phyloP scores from a whole-genome alignment of 2,797 vertebrate genomes.

The Chelon labrosus region DNA sequence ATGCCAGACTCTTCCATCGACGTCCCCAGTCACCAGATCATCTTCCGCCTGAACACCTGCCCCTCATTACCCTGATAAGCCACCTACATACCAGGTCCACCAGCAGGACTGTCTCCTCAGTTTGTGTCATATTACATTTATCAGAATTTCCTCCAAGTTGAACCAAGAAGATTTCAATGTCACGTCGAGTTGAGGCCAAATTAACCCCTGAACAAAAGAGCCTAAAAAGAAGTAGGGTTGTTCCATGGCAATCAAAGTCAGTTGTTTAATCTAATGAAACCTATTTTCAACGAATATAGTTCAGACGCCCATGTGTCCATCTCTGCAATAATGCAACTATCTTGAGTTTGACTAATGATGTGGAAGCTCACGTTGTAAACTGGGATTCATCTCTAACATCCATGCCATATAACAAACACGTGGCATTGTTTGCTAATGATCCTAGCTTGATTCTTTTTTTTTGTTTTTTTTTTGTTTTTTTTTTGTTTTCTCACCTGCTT shows the following conservation, averaged over 20 bases:
- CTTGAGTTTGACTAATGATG: too few species aligned
- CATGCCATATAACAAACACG: too few species aligned
- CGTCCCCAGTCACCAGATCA: not conserved
- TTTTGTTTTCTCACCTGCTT: too few species aligned
- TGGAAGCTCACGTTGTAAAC: too few species aligned
- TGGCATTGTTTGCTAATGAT: too few species aligned
- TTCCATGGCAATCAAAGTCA: too few species aligned
- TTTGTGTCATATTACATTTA: not conserved
- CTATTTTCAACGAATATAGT: not conserved
- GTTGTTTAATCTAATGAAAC: not conserved
- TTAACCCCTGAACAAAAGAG: too few species aligned
- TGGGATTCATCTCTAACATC: too few species aligned
- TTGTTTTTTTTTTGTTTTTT: too few species aligned
- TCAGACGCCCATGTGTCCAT: not conserved
- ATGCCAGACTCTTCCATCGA: not conserved
- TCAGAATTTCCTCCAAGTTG: not conserved
- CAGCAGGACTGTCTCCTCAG: not conserved
- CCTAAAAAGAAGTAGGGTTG: too few species aligned
- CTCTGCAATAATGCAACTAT: not conserved
- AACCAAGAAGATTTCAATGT: not conserved
- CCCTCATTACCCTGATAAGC: constrained; percentile 7
- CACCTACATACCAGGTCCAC: not conserved
- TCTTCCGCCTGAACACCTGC: constrained; percentile 13
- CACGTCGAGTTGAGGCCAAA: too few species aligned
- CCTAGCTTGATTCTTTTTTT: too few species aligned